phyloP scores from a whole-genome alignment of 2,113 vertebrate species.

The Passer montanus region DNA sequence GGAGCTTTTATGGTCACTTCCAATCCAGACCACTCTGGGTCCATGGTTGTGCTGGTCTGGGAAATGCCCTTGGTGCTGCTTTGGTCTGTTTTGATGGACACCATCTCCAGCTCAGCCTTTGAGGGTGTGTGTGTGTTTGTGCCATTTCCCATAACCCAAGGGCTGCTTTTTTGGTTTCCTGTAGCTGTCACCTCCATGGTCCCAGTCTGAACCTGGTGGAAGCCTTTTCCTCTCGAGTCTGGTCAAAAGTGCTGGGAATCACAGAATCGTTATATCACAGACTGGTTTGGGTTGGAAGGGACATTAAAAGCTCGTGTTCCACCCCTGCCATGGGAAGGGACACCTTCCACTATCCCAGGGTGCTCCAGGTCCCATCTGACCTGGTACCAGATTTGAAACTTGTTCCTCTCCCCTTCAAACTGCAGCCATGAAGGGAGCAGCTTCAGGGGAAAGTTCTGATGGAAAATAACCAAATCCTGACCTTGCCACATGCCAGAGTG shows the following conservation, averaged over 20 bases:
- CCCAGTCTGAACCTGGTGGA: background rate
- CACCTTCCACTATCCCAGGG: background rate
- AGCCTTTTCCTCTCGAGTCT: background rate
- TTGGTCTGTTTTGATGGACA: background rate
- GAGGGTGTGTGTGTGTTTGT: fast-evolving
- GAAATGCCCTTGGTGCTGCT: background rate
- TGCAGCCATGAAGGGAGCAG: fast-evolving
- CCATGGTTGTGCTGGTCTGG: background rate
- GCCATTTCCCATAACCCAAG: background rate
- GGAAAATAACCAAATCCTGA: background rate
- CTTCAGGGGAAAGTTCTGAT: background rate
- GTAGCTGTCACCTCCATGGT: background rate
- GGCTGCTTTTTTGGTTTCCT: background rate
- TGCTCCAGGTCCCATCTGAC: background rate
- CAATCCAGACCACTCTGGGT: background rate
- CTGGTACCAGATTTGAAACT: background rate
- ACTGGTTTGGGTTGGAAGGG: background rate
- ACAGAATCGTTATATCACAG: background rate
- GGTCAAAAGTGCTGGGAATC: background rate
- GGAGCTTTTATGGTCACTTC: background rate
- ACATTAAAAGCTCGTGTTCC: background rate
- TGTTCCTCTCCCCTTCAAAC: background rate
- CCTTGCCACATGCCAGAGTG: fast-evolving
- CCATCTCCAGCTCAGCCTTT: background rate
- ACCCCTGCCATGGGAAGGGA: background rate